Evolutionary conservation across 2,797 vertebrate genomes (phyloP), one percentile per base, ranked within the genome.

Genomic region (Bradypodion pumilum): DNA sequence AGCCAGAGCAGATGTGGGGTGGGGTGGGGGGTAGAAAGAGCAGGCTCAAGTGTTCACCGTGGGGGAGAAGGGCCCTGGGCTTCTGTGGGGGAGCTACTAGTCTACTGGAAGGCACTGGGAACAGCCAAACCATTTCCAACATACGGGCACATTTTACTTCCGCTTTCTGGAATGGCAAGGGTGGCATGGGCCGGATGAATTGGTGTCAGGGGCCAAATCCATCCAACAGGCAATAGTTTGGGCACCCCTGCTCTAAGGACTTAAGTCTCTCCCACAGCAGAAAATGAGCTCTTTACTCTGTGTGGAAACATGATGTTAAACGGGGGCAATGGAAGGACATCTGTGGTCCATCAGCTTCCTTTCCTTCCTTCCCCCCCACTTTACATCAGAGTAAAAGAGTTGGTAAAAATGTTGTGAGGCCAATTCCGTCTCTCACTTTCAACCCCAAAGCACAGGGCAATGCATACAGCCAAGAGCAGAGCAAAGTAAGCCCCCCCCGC

Each of bases 51-150:
- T 19, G 16, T 56, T 56, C 16, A 92, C 93, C 91, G 90, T 94
- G 89, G 87, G 90, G 84, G 95, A 89, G 95, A 96, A 93, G 92
- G 92, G 91, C 93, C 66, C 66, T 37, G 5, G 65, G 16, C 52
- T 56, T 56, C 15, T 16, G 15, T 5, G 1, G 32, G 7, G 32
- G 16, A 68, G 35, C 13, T 68, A 15, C 32, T 35, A 32, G 65
- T 68, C 32, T 5, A n/a, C 29, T n/a, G 32, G 16, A 15, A n/a
- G n/a, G 63, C 7, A 65, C 15, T 13, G 2, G n/a, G 12, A 12
- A 32, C 4, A 32, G n/a, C n/a, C 63, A 66, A 27, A 62, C 29
- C 32, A 76, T n/a, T 4, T 44, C n/a, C n/a, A n/a, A n/a, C n/a
- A n/a, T n/a, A n/a, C n/a, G n/a, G n/a, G n/a, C n/a, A n/a, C n/a